These are phyloP conservation scores for Aselliscus stoliczkanus DNA, from an alignment of 2,797 vertebrate genomes.

Conservation along the genomic window DNA sequence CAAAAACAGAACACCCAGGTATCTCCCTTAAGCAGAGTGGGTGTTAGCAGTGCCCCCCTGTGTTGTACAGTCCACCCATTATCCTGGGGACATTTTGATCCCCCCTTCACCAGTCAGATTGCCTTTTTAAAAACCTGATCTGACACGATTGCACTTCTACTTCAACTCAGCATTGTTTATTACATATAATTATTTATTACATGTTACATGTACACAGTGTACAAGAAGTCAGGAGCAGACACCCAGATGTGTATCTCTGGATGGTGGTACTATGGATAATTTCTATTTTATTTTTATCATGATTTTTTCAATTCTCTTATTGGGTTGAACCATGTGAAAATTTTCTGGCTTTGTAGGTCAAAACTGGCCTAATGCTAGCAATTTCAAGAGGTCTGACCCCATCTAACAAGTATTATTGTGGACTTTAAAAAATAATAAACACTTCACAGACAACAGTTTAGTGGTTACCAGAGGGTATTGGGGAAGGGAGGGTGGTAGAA, in stretches of 20 bases:
- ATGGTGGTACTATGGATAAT: neutral
- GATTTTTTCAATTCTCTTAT: neutral
- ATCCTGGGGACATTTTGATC: neutral
- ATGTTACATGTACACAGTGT: too few species aligned
- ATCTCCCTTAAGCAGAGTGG: neutral
- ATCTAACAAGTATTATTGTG: neutral
- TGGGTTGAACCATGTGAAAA: neutral
- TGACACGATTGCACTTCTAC: neutral
- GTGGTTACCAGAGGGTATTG: too few species aligned
- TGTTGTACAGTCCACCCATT: accelerated
- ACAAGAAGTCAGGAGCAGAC: neutral
- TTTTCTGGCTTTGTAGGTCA: neutral
- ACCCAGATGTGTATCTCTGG: neutral
- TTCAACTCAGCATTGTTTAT: neutral
- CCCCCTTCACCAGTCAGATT: neutral
- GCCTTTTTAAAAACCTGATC: neutral
- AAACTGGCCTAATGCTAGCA: neutral
- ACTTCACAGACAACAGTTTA: too few species aligned
- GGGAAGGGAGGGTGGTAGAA: too few species aligned
- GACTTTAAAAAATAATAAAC: neutral
- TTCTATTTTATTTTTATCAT: neutral
- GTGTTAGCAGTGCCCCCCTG: accelerated
- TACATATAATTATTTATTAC: too few species aligned
- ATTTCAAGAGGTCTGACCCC: neutral
- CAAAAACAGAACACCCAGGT: accelerated